Evolutionary conservation across 2,888 invertebrate species (phyloP).

Genomic region (Spisula subtruncata): DNA sequence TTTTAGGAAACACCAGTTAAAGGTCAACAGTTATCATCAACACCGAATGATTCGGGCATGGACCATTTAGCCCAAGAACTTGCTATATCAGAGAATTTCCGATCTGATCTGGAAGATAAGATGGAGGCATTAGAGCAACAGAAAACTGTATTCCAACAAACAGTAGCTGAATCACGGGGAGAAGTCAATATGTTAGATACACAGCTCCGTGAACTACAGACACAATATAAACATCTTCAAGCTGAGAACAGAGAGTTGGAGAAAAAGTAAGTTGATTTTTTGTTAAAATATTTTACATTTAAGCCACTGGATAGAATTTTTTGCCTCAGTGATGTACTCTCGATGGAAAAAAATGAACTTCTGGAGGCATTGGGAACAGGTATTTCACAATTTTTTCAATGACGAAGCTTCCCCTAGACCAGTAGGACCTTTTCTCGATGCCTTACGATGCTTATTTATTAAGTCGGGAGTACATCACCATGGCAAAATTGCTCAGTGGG

Average conservation of each 20-base stretch:
- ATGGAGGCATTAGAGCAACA: constrained; percentile 81
- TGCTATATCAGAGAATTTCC: constrained; percentile 73
- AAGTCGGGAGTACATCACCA: too few species aligned
- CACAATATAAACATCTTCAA: constrained; percentile 72
- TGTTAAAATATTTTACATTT: too few species aligned
- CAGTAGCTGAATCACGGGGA: constrained; percentile 78
- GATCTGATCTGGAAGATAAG: constrained; percentile 75
- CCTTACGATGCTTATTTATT: too few species aligned
- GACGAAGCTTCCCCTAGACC: too few species aligned
- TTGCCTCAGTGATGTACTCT: too few species aligned
- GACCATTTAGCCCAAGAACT: constrained; percentile 76
- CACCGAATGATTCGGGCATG: constrained; percentile 71
- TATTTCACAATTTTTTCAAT: too few species aligned
- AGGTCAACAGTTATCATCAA: constrained; percentile 60
- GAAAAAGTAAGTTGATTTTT: constrained; percentile 70
- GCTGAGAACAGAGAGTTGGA: constrained; percentile 75
- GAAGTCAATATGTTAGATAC: constrained; percentile 77
- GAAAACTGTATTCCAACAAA: constrained; percentile 76
- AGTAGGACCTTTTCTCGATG: too few species aligned
- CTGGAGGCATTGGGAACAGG: too few species aligned
- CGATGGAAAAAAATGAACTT: too few species aligned
- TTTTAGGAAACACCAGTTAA: constrained; percentile 73
- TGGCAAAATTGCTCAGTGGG: too few species aligned
- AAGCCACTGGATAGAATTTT: too few species aligned
- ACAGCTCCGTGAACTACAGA: constrained; percentile 73